A percentile compares a stretch with the other conserved stretches of the same genome.
Evolutionary conservation across 2,797 vertebrate species (phyloP).

Genomic region (Premnoplex brunnescens): DNA sequence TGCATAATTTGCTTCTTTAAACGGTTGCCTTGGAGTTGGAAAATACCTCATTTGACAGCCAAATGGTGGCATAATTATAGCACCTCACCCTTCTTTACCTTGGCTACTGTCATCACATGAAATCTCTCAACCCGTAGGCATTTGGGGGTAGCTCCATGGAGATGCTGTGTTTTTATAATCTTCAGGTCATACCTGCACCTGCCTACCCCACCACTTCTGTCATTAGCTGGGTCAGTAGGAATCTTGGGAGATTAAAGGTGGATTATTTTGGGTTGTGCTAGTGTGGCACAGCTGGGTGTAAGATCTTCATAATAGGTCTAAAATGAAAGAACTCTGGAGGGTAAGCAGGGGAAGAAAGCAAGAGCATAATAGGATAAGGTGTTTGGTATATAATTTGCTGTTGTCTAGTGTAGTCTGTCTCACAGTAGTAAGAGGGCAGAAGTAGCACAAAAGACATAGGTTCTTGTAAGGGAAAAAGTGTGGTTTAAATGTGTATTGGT

Average conservation of each 20-base stretch:
- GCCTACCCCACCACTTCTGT: neutral
- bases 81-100: slow-evolving; percentile 1
- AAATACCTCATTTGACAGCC: slow-evolving; percentile 59
- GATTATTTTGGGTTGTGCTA: neutral
- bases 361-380: neutral
- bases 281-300: neutral
- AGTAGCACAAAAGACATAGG: neutral
- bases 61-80: slow-evolving; percentile 29
- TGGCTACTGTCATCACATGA: neutral
- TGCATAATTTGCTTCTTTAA: slow-evolving; percentile 5
- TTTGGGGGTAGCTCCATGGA: neutral
- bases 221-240: neutral
- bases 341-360: neutral
- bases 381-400: neutral
- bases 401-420: neutral
- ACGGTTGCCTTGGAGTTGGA: neutral
- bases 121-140: neutral
- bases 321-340: neutral
- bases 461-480: neutral
- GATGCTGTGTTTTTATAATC: neutral
- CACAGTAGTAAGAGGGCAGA: neutral
- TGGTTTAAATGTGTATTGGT: neutral
- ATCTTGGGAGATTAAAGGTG: neutral
- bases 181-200: neutral
- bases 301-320: neutral